phyloP scores from a whole-genome alignment of 2,113 vertebrate genomes.

The Emydura subglobosa region DNA sequence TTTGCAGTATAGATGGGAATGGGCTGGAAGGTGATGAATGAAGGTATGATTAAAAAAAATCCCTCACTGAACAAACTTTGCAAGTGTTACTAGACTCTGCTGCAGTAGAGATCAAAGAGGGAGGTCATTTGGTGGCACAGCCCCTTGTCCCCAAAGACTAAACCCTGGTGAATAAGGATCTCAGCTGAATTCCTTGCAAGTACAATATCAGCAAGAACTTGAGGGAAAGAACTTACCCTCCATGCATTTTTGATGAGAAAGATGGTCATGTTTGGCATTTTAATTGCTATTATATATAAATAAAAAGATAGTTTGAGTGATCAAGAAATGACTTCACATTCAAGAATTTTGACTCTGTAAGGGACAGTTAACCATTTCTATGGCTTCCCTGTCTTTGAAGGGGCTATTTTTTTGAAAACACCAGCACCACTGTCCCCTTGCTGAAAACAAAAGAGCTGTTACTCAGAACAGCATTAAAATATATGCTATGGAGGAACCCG shows the following conservation, averaged over 20 bases:
- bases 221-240: not conserved
- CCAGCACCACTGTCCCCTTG: not conserved
- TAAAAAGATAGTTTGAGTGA: not conserved
- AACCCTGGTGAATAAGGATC: not conserved
- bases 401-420: not conserved
- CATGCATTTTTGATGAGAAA: not conserved
- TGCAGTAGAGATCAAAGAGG: not conserved
- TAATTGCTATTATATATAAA: not conserved
- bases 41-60: not conserved
- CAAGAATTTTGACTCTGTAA: not conserved
- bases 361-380: too few species aligned
- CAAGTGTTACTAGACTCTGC: not conserved
- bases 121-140: not conserved
- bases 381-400: not conserved
- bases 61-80: not conserved
- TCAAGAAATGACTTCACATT: not conserved
- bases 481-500: too few species aligned
- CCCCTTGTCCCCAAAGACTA: not conserved
- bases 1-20: not conserved
- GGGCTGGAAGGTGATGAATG: not conserved
- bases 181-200: not conserved
- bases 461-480: not conserved
- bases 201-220: not conserved
- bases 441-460: not conserved
- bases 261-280: not conserved